These are phyloP conservation scores for Musca domestica DNA, from an alignment of 1,140 invertebrate genomes.

Conservation along the genomic window DNA sequence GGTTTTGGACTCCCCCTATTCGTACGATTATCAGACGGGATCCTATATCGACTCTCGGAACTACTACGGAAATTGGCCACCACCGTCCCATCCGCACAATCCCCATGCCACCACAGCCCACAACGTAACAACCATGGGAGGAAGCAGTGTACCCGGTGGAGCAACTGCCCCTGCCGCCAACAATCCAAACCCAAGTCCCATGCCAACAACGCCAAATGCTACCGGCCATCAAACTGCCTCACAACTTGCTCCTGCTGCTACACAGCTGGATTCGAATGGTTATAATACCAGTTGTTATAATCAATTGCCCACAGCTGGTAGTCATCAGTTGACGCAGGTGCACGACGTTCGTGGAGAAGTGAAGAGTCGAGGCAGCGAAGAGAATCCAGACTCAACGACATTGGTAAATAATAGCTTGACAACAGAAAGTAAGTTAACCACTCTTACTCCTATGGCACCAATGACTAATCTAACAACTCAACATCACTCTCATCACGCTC, in stretches of 20 bases:
- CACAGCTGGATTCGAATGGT: constrained; percentile 34
- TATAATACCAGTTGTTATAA: constrained; percentile 40
- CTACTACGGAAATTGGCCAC: constrained; percentile 52
- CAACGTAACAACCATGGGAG: constrained; percentile 13
- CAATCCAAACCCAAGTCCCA: background rate
- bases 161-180: constrained; percentile 24
- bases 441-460: constrained; percentile 49
- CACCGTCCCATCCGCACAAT: constrained; percentile 35
- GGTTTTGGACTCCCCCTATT: constrained; percentile 71
- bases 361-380: constrained; percentile 49
- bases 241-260: constrained; percentile 29
- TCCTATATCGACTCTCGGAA: constrained; percentile 53
- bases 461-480: constrained; percentile 47
- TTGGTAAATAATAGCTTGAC: constrained; percentile 44
- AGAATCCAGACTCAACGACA: constrained; percentile 52
- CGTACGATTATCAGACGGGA: constrained; percentile 63
- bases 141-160: background rate
- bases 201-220: constrained; percentile 20
- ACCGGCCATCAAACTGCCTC: constrained; percentile 25
- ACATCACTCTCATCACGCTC: constrained; percentile 31
- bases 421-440: constrained; percentile 48
- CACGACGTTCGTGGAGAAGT: constrained; percentile 38
- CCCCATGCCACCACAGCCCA: constrained; percentile 27
- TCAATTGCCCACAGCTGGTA: constrained; percentile 34
- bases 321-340: constrained; percentile 26